A percentile compares a stretch with the other conserved stretches of the same genome.
Conservation (phyloP, 2,888 invertebrate genomes). For the Ormia ochracea region DNA sequence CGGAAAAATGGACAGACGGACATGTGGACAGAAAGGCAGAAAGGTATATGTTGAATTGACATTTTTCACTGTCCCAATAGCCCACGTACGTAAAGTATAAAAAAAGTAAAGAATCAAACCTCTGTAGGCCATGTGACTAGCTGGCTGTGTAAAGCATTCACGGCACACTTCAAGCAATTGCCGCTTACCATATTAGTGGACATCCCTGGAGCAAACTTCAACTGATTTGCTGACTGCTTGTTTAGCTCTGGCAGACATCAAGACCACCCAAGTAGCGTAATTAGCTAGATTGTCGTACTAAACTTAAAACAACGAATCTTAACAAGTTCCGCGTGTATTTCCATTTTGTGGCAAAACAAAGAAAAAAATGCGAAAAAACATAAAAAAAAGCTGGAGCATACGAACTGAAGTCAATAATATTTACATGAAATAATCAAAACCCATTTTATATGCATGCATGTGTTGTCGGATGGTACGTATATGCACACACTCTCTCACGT, state of each 20-base stretch:
- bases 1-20: not conserved
- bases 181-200: constrained; percentile 60
- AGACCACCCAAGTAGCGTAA: constrained; percentile 61
- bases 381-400: not conserved
- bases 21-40: not conserved
- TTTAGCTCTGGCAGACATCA: constrained; percentile 53
- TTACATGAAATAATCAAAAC: not conserved
- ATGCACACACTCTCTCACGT: not conserved
- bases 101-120: not conserved
- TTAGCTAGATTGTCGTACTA: constrained; percentile 58
- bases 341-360: not conserved
- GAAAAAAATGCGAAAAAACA: not conserved
- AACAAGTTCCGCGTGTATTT: constrained; percentile 18
- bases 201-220: constrained; percentile 61
- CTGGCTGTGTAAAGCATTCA: constrained; percentile 51
- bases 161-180: constrained; percentile 63
- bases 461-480: too few relatives aligned
- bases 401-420: not conserved
- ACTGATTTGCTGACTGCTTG: constrained; percentile 56
- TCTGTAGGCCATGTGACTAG: constrained; percentile 3
- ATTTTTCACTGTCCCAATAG: not conserved
- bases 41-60: not conserved
- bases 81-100: not conserved
- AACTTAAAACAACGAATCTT: constrained; percentile 10
- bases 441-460: not conserved